Evolutionary conservation across 2,888 invertebrate genomes (phyloP).

Genomic region (Thelaira solivaga): DNA sequence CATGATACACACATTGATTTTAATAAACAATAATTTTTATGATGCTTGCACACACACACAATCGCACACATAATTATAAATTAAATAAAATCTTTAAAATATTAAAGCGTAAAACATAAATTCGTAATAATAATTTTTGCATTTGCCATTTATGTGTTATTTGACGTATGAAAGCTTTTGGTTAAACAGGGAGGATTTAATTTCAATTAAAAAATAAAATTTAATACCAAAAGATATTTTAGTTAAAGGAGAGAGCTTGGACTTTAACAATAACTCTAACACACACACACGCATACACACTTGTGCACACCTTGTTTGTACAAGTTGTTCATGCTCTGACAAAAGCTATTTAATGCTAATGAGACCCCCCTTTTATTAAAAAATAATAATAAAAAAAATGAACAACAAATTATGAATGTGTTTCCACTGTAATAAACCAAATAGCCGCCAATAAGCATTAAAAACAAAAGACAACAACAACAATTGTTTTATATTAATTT

Average conservation of each 20-base stretch:
- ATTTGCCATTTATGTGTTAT: constrained; percentile 15
- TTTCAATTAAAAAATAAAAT: constrained; percentile 35
- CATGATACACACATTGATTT: not conserved
- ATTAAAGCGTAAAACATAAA: not conserved
- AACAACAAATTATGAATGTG: constrained; percentile 38
- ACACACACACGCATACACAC: not conserved
- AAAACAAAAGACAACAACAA: not conserved
- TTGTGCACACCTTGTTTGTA: too few species aligned
- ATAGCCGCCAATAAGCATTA: constrained; percentile 12
- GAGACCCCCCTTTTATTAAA: constrained; percentile 10
- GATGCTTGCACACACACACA: not conserved
- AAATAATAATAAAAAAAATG: too few species aligned
- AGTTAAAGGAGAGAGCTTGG: not conserved
- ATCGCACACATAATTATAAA: not conserved
- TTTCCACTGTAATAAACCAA: constrained; percentile 24
- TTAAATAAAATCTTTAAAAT: too few species aligned
- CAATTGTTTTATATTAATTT: not conserved
- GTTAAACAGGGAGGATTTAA: constrained; percentile 14
- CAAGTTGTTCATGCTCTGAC: not conserved
- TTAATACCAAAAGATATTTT: not conserved
- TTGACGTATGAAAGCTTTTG: not conserved
- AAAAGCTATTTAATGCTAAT: constrained; percentile 1
- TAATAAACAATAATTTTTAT: not conserved
- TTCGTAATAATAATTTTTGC: not conserved
- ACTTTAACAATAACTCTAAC: too few species aligned